Evolutionary conservation across 2,888 invertebrate species (phyloP), one percentile per base, ranked within the genome.

Genomic region (Sarcophaga variegata): DNA sequence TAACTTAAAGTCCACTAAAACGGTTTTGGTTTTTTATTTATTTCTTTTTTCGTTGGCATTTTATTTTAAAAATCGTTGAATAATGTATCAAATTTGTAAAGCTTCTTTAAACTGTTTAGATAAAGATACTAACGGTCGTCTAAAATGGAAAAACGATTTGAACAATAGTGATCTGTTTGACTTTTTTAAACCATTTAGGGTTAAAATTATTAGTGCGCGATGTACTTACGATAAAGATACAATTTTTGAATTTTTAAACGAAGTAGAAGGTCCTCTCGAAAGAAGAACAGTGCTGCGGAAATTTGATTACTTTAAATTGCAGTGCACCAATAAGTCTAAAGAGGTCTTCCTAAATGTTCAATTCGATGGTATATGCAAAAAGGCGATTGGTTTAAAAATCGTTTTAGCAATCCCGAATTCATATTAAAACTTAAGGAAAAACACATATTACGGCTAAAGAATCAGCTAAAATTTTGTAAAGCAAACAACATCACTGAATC

Each of bases 211-310:
- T 25, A 25, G 25, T 66, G 66, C 37, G 27, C 59, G n/a, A 54
- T 54, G 25, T 60, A 74, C 22, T 75, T 62, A 75, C 20, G 45
- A 75, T 67, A 67, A 54, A 71, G 60, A 71, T 54, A 71, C 10
- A 59, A 27, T 54, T 60, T 71, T 54, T 27, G 60, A 59, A 71
- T 60, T 59, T 71, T 71, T 71, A 71, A 59, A 60, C 71, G 60
- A 60, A 71, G 60, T 60, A 59, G 54, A 60, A 71, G 54, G 54
- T 71, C 60, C 54, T 22, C 54, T 71, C 71, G 71, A 71, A 71
- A 60, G 60, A 71, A 71, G 60, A 59, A 60, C 54, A 71, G 60
- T 67, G 66, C 66, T 67, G 37, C 66, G 66, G 37, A 67, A 67
- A 67, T 67, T 37, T 67, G 66, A 67, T 67, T 37, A 67, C 66